These are phyloP conservation scores for Helarctos malayanus DNA, from an alignment of 2,797 vertebrate species.

Conservation along the genomic window DNA sequence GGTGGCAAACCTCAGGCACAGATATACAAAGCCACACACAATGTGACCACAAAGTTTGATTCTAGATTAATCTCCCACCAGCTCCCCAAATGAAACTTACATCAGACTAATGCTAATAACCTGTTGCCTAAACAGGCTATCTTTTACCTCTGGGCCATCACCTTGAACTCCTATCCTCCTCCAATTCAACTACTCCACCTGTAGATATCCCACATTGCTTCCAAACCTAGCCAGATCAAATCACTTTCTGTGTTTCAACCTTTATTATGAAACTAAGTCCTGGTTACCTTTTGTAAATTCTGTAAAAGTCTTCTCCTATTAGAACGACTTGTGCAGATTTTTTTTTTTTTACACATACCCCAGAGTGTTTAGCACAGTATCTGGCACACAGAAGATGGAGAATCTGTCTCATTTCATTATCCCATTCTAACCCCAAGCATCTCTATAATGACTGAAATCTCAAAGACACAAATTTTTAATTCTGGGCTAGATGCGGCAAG, in stretches of 20 bases:
- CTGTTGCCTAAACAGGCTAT: not conserved
- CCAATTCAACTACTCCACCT: not conserved
- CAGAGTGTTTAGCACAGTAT: not conserved
- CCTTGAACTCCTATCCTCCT: not conserved
- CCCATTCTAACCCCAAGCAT: not conserved
- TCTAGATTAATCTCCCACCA: not conserved
- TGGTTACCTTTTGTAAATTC: not conserved
- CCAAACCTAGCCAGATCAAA: not conserved
- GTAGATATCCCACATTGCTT: not conserved
- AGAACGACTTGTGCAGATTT: not conserved
- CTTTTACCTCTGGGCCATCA: not conserved
- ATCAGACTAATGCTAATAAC: not conserved
- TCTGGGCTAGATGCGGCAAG: not conserved
- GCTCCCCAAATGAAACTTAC: not conserved
- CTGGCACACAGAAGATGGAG: not conserved
- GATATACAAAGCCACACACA: not conserved
- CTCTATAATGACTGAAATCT: not conserved
- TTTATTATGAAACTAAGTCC: not conserved
- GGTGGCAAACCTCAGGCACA: not conserved
- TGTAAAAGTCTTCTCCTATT: not conserved
- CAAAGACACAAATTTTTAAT: constrained; percentile 39
- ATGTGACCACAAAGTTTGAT: not conserved
- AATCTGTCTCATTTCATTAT: not conserved
- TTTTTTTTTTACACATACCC: not conserved
- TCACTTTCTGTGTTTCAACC: not conserved